phyloP scores from a whole-genome alignment of 2,113 vertebrate genomes.

The Daboia siamensis region DNA sequence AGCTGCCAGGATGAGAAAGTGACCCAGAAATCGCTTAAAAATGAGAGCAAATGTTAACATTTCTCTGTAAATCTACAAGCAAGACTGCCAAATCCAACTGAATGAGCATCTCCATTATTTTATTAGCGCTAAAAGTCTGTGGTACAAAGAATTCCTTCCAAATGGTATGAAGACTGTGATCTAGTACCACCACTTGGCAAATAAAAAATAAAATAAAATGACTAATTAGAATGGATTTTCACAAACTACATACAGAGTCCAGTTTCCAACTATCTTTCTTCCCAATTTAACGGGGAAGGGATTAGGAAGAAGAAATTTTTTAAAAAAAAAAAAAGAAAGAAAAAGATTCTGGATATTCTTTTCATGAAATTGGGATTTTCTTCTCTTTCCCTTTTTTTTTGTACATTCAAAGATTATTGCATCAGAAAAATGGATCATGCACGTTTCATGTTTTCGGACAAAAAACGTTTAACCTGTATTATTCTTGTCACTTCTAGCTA shows the following conservation, averaged over 20 bases:
- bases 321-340: constrained; percentile 15
- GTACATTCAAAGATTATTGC: constrained; percentile 67
- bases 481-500: constrained; percentile 76
- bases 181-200: constrained; percentile 13
- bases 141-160: constrained; percentile 63
- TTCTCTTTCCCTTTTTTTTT: constrained; percentile 13
- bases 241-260: constrained; percentile 43
- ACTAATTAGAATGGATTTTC: constrained; percentile 28
- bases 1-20: not conserved
- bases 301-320: constrained; percentile 19
- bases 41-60: not conserved
- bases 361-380: constrained; percentile 53
- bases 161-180: constrained; percentile 36
- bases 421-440: constrained; percentile 71
- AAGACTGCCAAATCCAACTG: constrained; percentile 24
- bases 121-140: constrained; percentile 46
- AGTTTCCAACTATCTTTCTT: constrained; percentile 28
- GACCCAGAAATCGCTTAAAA: not conserved
- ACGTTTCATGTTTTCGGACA: constrained; percentile 70
- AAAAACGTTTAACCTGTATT: constrained; percentile 69
- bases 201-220: constrained; percentile 35
- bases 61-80: not conserved
- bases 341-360: constrained; percentile 56
- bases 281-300: constrained; percentile 24
- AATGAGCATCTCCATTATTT: constrained; percentile 30